phyloP scores from a whole-genome alignment of 1,140 invertebrate species.

The Phenacoccus solenopsis region DNA sequence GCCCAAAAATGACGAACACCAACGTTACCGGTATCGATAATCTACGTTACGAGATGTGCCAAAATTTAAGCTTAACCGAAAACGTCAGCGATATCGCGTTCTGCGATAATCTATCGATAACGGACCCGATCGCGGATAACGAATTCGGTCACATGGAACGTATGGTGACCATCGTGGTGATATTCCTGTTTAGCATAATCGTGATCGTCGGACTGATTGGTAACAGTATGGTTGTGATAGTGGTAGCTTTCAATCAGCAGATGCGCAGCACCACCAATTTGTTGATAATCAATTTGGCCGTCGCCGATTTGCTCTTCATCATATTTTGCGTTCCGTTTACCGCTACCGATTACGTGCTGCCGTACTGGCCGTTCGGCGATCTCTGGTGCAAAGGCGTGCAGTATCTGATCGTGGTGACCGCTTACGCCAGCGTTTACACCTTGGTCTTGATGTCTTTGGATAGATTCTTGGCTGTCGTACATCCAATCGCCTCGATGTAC shows the following conservation, averaged over 20 bases:
- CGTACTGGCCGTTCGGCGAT: constrained; percentile 82
- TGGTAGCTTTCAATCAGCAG: constrained; percentile 70
- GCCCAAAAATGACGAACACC: not conserved
- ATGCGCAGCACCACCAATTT: constrained; percentile 90
- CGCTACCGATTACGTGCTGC: constrained; percentile 71
- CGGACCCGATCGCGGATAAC: not conserved
- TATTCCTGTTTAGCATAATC: constrained; percentile 76
- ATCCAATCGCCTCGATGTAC: constrained; percentile 82
- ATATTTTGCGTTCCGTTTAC: constrained; percentile 93
- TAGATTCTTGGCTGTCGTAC: constrained; percentile 86
- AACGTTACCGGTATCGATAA: not conserved
- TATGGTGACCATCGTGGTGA: constrained; percentile 59
- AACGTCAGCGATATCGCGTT: not conserved
- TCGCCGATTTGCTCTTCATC: constrained; percentile 87
- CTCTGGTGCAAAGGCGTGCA: constrained; percentile 81
- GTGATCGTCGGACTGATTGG: constrained; percentile 76
- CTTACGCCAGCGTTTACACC: constrained; percentile 87
- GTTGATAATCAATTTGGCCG: constrained; percentile 74
- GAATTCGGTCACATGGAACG: constrained; percentile 35
- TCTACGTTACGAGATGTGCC: not conserved
- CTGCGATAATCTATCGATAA: not conserved
- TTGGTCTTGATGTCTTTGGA: constrained; percentile 91
- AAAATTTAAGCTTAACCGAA: not conserved
- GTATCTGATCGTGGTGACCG: constrained; percentile 74
- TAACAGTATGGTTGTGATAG: constrained; percentile 60